A percentile compares a stretch with the other conserved stretches of the same genome.
These are phyloP conservation scores for Pterocles gutturalis DNA, from an alignment of 2,113 vertebrate genomes.

Conservation along the genomic window DNA sequence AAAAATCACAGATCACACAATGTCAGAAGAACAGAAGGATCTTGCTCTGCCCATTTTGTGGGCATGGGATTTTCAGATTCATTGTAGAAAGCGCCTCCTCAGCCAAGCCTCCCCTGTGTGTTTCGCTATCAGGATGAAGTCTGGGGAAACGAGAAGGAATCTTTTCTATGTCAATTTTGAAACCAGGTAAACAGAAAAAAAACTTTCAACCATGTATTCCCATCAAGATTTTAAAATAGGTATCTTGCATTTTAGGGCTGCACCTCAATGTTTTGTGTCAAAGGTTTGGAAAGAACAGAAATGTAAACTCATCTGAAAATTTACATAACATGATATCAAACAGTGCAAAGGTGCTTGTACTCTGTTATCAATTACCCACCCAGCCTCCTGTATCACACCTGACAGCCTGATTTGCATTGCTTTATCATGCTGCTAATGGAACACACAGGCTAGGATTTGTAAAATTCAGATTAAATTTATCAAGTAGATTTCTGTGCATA, in stretches of 20 bases:
- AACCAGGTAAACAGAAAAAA: not conserved
- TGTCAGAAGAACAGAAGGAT: not conserved
- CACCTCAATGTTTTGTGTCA: not conserved
- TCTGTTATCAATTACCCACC: not conserved
- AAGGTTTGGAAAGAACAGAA: not conserved
- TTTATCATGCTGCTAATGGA: not conserved
- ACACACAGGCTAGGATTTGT: not conserved
- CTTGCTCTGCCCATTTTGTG: not conserved
- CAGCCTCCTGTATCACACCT: not conserved
- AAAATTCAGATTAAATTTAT: not conserved
- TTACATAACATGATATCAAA: accelerated
- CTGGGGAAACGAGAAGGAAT: not conserved
- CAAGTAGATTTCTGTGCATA: not conserved
- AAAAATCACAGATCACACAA: not conserved
- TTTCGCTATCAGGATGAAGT: not conserved
- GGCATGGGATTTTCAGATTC: not conserved
- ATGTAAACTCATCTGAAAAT: not conserved
- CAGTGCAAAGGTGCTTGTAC: not conserved
- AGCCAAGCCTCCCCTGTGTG: not conserved
- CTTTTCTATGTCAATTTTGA: not conserved
- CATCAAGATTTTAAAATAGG: not conserved
- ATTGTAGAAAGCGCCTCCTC: not conserved
- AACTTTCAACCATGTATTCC: not conserved
- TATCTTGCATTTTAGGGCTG: not conserved
- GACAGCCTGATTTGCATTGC: not conserved